Evolutionary conservation across 2,797 vertebrate genomes (phyloP), one percentile per base, ranked within the genome.

Genomic region (Lutjanus campechanus): DNA sequence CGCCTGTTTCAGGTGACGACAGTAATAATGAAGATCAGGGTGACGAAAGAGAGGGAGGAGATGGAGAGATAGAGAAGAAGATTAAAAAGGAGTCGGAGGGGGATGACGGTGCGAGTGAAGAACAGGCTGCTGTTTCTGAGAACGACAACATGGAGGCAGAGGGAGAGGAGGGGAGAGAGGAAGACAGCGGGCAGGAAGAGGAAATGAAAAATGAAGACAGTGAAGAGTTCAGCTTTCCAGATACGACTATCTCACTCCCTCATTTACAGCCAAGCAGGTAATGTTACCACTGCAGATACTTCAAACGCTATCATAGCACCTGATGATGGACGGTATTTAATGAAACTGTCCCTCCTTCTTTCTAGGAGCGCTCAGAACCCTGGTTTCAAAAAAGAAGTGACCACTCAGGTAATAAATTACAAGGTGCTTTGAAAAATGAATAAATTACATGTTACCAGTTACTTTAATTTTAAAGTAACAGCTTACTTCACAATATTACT

Each of bases 261-360:
- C 97, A 99, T 80, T 95, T 99, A 47, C 97, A 98, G 72, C 88
- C 96, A 17, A 96, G 93, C 91, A 97, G 97, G 98, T 98, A 83
- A 82, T 7, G 1, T 25, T 47, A 12, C n/a, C 44, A 15, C 22
- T 53, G 25, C 58, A n/a, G 6, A 49, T n/a, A 16, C 43, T 69
- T 51, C 41, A 72, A 51, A 41, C 44, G 8, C 41, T 22, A 0
- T 43, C 16, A 17, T 2, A 50, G 19, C n/a, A 55, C 36, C 10
- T 7, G 20, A 36, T 19, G 12, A 53, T 19, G 3, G 47, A 19
- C n/a, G 1, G 8, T 7, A 11, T 29, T 19, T 29, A 2, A 41
- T 47, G 1, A 55, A 61, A 47, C 2, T 61, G 1, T 70, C 17
- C 47, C 17, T 60, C 11, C 4, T 40, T 43, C 1, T 84, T 80